Evolutionary conservation across 2,113 vertebrate species (phyloP), one percentile per base, ranked within the genome.

Genomic region (Gymnarchus niloticus): DNA sequence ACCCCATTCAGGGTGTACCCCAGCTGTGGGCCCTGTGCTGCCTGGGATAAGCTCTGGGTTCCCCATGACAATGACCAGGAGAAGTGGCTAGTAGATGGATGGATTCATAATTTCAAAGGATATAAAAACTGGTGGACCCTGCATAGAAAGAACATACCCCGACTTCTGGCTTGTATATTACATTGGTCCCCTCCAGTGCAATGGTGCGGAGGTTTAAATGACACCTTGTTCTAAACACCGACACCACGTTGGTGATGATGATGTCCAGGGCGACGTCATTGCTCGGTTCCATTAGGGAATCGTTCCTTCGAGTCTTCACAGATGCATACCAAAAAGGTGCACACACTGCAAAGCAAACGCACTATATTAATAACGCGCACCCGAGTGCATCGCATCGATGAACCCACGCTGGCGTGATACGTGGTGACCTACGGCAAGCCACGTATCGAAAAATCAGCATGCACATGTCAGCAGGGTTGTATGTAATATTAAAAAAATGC

Each of bases 201-300:
- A 99, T 99, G 88, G 98, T 99, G 88, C 97, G 95, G 90, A 99
- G 94, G 93, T 99, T 99, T 91, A 99, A 97, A 95, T 99, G 98
- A 89, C 97, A 99, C 95, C 97, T 96, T 91, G 97, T 98, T 95
- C 97, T 96, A 94, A 99, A 99, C 87, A 98, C 97, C 87, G 97
- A 98, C 90, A 99, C 98, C 92, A 99, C 98, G 37, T 99, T 99
- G 91, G 97, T 98, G 93, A 99, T 92, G 92, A 99, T 96, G 93
- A 99, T 99, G 94, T 99, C 98, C 93, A 99, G 92, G 90, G 97
- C 96, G 91, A 98, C 96, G 91, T 99, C 98, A 90, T 96, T 97
- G 92, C 95, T 96, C 56, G 97, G 95, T 95, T 99, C 98, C 98
- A 99, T 99, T 95, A 94, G 96, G 95, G 93, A 95, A 91, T 93